Base-by-base conservation (phyloP, 2,113 vertebrate species). In the Aspiorhynchus laticeps region DNA sequence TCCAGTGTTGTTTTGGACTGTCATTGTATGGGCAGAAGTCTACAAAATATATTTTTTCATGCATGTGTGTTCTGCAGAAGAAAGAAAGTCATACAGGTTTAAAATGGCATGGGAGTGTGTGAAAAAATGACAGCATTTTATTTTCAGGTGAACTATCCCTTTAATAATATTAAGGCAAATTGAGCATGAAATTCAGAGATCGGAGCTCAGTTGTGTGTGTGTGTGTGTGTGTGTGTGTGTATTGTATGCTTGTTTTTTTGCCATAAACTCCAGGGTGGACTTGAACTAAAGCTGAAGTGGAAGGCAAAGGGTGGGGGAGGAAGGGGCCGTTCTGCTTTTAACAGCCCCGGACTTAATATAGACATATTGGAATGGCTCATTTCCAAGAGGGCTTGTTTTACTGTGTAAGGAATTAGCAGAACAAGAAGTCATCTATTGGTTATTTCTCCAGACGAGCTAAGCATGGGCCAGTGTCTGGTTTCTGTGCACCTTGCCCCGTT, bases 351-450 rank as follows among this genome's bases (percentile, higher is more conserved):
- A 91, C 92, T 93, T 94, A 94, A 93, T 93, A 92, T 93, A 94
- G 91, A 96, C 92, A 96, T 96, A 97, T 95, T 95, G 92, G 91
- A 96, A 95, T 97, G 94, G 94, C 96, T 93, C 92, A 94, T 96
- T 95, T 97, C 96, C 95, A 96, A 95, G 94, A 94, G 88, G 95
- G 94, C 95, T 96, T 95, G 95, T 95, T 96, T 95, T 89, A 90
- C 95, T 95, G 91, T 96, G 94, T 95, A 94, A 97, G 95, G 93
- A 94, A 94, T 95, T 96, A 95, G 96, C 92, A 93, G 94, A 97
- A 96, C 96, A 97, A 97, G 96, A 97, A 97, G 95, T 96, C 95
- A 95, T 97, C 96, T 97, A 96, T 96, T 96, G 95, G 94, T 96
- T 95, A 95, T 96, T 96, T 94, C 95, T 96, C 94, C 95, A 95